phyloP scores from a whole-genome alignment of 2,113 vertebrate species.

The Grammomys dolichurus region DNA sequence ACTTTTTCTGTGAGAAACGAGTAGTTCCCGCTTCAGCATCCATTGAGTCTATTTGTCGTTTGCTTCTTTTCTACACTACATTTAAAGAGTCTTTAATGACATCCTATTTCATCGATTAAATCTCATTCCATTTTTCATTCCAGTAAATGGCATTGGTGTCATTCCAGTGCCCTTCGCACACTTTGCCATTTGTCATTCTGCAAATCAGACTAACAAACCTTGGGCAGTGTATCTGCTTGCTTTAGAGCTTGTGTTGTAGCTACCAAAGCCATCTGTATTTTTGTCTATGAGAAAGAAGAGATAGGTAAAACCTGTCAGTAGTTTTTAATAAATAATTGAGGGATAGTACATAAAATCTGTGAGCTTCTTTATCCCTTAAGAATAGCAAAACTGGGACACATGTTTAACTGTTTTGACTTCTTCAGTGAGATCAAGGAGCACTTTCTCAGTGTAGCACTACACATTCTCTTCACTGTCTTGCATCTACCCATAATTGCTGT shows the following conservation, averaged over 20 bases:
- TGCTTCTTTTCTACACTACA: neutral
- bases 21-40: neutral
- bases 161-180: neutral
- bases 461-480: neutral
- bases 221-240: neutral
- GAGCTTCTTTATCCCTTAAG: neutral
- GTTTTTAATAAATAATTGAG: neutral
- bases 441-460: neutral
- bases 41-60: neutral
- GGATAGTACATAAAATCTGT: neutral
- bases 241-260: neutral
- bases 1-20: neutral
- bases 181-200: neutral
- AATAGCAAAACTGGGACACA: neutral
- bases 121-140: neutral
- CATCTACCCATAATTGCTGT: neutral
- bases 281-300: neutral
- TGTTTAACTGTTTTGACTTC: neutral
- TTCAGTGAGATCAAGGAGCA: neutral
- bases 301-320: neutral
- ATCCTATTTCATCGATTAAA: neutral
- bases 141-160: neutral
- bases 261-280: neutral
- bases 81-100: neutral
- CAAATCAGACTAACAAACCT: neutral